Conservation (phyloP, 2,113 vertebrate genomes). For the Ascaphus truei region DNA sequence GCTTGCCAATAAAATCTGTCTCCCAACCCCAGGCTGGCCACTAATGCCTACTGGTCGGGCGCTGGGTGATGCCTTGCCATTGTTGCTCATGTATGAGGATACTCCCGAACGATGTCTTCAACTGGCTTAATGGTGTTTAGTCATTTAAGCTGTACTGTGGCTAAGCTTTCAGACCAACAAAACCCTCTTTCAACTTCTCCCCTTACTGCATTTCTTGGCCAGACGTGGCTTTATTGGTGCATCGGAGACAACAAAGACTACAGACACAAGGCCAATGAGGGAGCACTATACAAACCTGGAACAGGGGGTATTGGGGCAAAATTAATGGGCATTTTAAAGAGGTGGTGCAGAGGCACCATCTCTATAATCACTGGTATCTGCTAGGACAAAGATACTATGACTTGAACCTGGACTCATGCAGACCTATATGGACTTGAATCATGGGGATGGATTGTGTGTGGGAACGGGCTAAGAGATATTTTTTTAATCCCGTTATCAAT, state of each 20-base stretch:
- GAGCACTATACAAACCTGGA: not conserved
- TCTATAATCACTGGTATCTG: constrained; percentile 26
- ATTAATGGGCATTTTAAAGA: constrained; percentile 15
- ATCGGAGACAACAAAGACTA: not conserved
- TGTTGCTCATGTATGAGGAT: not conserved
- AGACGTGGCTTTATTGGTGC: not conserved
- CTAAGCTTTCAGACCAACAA: not conserved
- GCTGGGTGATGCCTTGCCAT: constrained; percentile 5
- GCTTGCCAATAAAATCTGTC: not conserved
- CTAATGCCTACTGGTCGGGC: not conserved
- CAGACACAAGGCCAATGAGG: not conserved
- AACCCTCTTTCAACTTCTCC: not conserved
- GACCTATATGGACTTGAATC: not conserved
- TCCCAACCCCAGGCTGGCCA: not conserved
- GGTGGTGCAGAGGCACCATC: not conserved
- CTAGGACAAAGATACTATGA: not conserved
- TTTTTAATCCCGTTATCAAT: constrained; percentile 30
- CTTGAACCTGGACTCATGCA: constrained; percentile 22
- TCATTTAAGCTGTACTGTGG: not conserved
- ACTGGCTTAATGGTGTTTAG: not conserved
- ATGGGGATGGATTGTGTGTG: not conserved
- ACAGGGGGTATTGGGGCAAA: not conserved
- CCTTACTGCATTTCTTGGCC: not conserved
- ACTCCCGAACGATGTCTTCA: too few species aligned
- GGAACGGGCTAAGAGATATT: constrained; percentile 21